These are phyloP conservation scores for Hippoglossus hippoglossus DNA, from an alignment of 2,797 vertebrate species.

Conservation along the genomic window DNA sequence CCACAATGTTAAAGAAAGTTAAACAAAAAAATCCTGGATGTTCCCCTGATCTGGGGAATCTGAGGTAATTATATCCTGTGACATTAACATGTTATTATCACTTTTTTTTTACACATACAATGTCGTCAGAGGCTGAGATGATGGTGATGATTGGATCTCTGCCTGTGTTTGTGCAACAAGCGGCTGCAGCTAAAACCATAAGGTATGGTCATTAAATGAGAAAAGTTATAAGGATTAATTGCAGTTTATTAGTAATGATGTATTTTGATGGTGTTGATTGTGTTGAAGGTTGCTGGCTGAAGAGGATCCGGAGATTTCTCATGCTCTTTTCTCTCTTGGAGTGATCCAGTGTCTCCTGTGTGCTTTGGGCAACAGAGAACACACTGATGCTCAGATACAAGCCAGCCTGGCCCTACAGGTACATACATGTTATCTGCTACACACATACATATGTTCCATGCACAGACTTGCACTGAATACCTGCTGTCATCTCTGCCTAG, in stretches of 20 bases:
- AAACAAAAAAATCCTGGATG: too few relatives aligned
- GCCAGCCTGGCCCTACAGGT: constrained; percentile 88
- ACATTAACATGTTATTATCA: background rate
- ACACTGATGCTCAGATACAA: constrained; percentile 86
- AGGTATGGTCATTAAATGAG: constrained; percentile 65
- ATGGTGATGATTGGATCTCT: constrained; percentile 61
- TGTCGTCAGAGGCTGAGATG: constrained; percentile 59
- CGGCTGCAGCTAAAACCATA: constrained; percentile 86
- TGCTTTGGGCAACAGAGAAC: constrained; percentile 86
- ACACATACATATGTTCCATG: background rate
- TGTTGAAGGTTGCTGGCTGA: constrained; percentile 82
- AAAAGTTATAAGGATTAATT: background rate
- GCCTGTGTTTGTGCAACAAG: constrained; percentile 83
- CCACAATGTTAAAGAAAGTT: too few relatives aligned
- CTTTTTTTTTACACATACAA: background rate
- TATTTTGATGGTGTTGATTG: background rate
- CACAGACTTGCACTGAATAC: background rate
- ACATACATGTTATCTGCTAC: background rate
- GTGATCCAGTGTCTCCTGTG: constrained; percentile 84
- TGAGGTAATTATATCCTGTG: background rate
- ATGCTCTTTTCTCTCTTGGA: constrained; percentile 83
- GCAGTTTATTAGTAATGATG: too few relatives aligned
- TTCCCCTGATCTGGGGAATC: too few relatives aligned
- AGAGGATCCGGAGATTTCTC: constrained; percentile 72
- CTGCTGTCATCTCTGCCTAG: constrained; percentile 64